Conservation (phyloP, 2,888 invertebrate genomes). For the Digitonthophagus gazella region DNA sequence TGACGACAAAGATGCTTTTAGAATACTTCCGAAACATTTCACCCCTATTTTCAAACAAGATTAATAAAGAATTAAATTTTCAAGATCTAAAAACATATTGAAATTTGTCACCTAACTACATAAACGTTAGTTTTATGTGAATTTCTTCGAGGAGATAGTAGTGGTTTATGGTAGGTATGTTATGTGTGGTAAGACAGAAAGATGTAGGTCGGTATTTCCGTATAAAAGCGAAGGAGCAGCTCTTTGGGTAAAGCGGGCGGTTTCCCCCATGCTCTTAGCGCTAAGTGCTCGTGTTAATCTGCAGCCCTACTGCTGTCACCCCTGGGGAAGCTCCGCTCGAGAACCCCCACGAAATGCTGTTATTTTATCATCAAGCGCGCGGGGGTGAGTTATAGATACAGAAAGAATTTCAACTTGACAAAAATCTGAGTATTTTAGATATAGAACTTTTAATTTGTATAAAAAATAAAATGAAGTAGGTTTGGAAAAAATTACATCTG, state of each 20-base stretch:
- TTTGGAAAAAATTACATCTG: no score
- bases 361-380: constrained; percentile 31
- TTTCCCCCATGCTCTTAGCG: constrained; percentile 46
- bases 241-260: constrained; percentile 25
- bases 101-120: no score
- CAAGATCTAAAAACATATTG: no score
- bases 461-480: no score
- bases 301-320: constrained; percentile 34
- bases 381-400: not conserved
- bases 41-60: not conserved
- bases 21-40: constrained; percentile 1
- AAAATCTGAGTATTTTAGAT: no score
- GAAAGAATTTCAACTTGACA: not conserved
- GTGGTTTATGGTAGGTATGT: no score
- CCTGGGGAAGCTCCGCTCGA: constrained; percentile 32
- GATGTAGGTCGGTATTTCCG: not conserved
- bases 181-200: not conserved
- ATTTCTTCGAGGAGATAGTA: no score
- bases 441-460: no score
- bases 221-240: constrained; percentile 5
- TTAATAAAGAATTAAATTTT: no score
- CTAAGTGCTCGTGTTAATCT: constrained; percentile 49
- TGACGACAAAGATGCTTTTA: not conserved
- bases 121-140: no score
- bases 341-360: constrained; percentile 36